Evolutionary conservation across 1,140 invertebrate genomes (phyloP), one percentile per base, ranked within the genome.

Genomic region (Listronotus oregonensis): DNA sequence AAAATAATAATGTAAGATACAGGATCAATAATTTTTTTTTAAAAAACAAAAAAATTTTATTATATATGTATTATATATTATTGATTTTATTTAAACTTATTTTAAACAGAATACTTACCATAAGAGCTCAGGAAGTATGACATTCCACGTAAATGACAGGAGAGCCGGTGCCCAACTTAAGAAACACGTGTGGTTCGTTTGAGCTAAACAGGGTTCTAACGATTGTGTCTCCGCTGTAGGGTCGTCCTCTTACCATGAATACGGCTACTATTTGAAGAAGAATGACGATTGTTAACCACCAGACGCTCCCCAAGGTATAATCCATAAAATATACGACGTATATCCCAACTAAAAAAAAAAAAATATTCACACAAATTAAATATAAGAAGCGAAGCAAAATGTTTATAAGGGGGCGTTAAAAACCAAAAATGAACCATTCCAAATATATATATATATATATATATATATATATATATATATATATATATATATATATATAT

Each of bases 101-200:
- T n/a, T 5, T 5, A 27, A 27, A 27, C 21, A 3, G 21, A 27
- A 27, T 52, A 64, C 61, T 84, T 74, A 93, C 91, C 79, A 92
- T 86, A 47, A 94, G 78, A 6, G 85, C 81, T 46, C 88, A 3
- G 93, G 92, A 61, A 94, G 75, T 51, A 94, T 81, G 6, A 95
- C 90, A 77, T 92, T 95, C 93, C 94, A 96, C 0, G 87, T 88
- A 73, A 95, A 92, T n/a, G 91, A 90, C 4, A 95, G 79, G 21
- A 94, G 78, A 3, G 87, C 85, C 8, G 89, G 88, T 7, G 85
- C 85, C 81, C 88, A 84, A 47, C 81, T 80, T 27, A 80, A 78
- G 11, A 86, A 69, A 63, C 81, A 86, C 39, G 80, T 78, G 58
- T 81, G 78, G 0, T 83, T 83, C 9, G 84, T 82, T 21, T 82